These are phyloP conservation scores for Cordylochernes scorpioides DNA, from an alignment of 2,888 invertebrate species.

Conservation along the genomic window DNA sequence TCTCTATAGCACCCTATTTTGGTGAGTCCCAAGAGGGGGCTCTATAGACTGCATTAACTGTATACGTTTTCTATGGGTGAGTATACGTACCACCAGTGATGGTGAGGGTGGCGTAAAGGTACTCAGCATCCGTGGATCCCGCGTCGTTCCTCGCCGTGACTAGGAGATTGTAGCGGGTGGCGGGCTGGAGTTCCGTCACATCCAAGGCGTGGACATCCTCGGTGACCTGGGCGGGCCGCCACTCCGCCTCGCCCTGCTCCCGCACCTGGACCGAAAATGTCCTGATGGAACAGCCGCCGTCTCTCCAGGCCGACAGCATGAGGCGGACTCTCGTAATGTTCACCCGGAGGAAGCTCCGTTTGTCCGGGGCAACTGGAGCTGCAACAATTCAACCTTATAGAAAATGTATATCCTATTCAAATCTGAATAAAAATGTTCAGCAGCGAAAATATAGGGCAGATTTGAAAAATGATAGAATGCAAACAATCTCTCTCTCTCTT, in stretches of 20 bases:
- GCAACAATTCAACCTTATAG: slow-evolving; percentile 9
- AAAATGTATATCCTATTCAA: too few relatives aligned
- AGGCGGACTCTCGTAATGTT: slow-evolving; percentile 21
- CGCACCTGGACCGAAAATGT: slow-evolving; percentile 15
- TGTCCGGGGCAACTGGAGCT: slow-evolving; percentile 18
- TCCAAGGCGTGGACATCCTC: too few relatives aligned
- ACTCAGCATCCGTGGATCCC: slow-evolving; percentile 76
- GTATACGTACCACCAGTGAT: slow-evolving; percentile 84
- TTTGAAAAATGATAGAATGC: too few relatives aligned
- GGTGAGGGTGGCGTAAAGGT: slow-evolving; percentile 78
- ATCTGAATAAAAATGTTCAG: too few relatives aligned
- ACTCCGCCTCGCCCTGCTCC: slow-evolving; percentile 9
- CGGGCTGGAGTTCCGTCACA: slow-evolving; percentile 58
- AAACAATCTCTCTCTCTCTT: too few relatives aligned
- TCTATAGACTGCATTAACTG: too few relatives aligned
- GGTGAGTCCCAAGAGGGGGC: too few relatives aligned
- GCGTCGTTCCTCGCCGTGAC: slow-evolving; percentile 63
- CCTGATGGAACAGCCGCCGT: slow-evolving; percentile 21
- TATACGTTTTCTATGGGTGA: too few relatives aligned
- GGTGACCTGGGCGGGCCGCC: slow-evolving; percentile 12
- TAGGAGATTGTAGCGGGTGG: slow-evolving; percentile 70
- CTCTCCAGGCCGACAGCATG: slow-evolving; percentile 19
- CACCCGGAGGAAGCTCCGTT: too few relatives aligned
- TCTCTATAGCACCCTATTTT: too few relatives aligned
- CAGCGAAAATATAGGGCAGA: too few relatives aligned